Base-by-base conservation (phyloP, 2,888 invertebrate genomes). In the Trissolcus japonicus region DNA sequence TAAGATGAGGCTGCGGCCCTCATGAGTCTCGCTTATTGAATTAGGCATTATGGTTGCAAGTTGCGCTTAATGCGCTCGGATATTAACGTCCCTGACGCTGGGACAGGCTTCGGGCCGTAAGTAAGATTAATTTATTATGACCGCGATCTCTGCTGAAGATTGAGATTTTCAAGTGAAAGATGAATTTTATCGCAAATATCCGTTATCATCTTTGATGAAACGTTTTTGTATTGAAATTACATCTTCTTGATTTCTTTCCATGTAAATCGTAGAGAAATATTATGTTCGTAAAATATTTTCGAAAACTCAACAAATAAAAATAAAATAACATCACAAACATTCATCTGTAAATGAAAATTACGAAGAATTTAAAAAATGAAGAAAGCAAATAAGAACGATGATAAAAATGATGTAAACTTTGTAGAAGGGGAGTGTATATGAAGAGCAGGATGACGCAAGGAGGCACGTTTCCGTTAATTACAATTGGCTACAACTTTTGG, bases 381-480 rank as follows among this genome's bases (percentile, higher is more conserved):
- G 35, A 35, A 35, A 35, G 11, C 3, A 25, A 25, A 25, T 25
- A 25, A 25, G 4, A 43, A 19, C 19, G n/a, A 4, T 40, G 6
- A 9, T 25, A 41, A 16, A 57, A 57, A 43, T 19, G 41, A 29
- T 16, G 29, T 50, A n/a, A 60, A 60, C 43, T 11, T 35, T 35
- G 35, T 35, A 35, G n/a, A n/a, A 9, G 9, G 11, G 35, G 35
- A 9, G 35, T 11, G 54, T 6, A 51, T 51, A 56, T 25, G 19
- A 72, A 72, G 46, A 63, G 51, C 59, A 72, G 59, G 35, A 17
- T 59, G 60, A 55, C 35, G 54, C 29, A 61, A 61, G 60, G 55
- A 55, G 55, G 53, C 65, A 56, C 62, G 53, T 67, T 74, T 74
- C 74, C 74, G 75, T 75, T 75, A 75, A 75, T 75, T 75, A 75